These are phyloP conservation scores for Ornithoptera alexandrae DNA, from an alignment of 2,888 invertebrate species.

Conservation along the genomic window DNA sequence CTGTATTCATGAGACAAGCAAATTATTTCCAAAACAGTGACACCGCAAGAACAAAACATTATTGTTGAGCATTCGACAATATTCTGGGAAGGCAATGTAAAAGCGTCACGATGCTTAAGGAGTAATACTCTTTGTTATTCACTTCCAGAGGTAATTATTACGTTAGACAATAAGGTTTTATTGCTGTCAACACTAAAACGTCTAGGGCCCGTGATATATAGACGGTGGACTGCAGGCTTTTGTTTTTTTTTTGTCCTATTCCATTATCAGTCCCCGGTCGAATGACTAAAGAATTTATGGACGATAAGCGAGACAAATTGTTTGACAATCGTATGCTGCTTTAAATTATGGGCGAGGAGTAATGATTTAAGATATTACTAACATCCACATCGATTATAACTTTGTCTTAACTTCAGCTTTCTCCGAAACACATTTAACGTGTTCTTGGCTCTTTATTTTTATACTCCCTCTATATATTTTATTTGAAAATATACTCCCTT, in stretches of 20 bases:
- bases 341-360: slow-evolving; percentile 6
- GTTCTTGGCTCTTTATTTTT: too few relatives aligned
- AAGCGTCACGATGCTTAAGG: slow-evolving; percentile 33
- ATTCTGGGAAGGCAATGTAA: slow-evolving; percentile 52
- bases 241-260: slow-evolving; percentile 19
- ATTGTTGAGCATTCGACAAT: slow-evolving; percentile 36
- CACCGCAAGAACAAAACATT: slow-evolving; percentile 56
- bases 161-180: slow-evolving; percentile 25
- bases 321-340: slow-evolving; percentile 12
- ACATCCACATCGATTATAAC: neutral
- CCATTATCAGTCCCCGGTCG: slow-evolving; percentile 12
- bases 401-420: too few relatives aligned
- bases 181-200: slow-evolving; percentile 32
- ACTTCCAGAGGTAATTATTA: slow-evolving; percentile 25
- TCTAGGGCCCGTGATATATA: slow-evolving; percentile 23
- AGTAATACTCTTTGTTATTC: slow-evolving; percentile 31
- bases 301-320: slow-evolving; percentile 29
- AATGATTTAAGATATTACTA: slow-evolving; percentile 19
- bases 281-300: slow-evolving; percentile 13
- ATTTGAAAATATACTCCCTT: too few relatives aligned
- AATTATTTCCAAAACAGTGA: slow-evolving; percentile 63
- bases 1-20: slow-evolving; percentile 43
- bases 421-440: too few relatives aligned
- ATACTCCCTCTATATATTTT: too few relatives aligned
- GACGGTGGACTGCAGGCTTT: slow-evolving; percentile 5